phyloP scores from a whole-genome alignment of 2,113 vertebrate genomes.

The Macrotis lagotis region DNA sequence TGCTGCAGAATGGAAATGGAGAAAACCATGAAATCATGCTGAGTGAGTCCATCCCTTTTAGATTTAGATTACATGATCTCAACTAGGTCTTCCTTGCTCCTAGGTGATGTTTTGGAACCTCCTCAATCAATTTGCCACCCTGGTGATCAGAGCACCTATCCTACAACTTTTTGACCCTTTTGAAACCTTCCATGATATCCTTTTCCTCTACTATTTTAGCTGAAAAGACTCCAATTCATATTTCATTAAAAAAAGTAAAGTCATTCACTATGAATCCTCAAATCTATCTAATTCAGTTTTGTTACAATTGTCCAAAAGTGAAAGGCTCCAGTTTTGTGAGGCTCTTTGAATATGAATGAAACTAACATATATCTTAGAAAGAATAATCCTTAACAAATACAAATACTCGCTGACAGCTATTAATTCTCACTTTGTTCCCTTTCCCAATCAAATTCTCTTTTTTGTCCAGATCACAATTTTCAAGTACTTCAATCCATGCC shows the following conservation, averaged over 20 bases:
- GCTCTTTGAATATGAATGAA: not conserved
- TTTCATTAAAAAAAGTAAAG: not conserved
- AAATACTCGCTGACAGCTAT: not conserved
- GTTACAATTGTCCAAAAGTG: too few relatives aligned
- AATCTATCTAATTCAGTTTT: too few relatives aligned
- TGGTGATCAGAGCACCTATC: not conserved
- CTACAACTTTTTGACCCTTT: not conserved
- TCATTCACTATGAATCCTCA: not conserved
- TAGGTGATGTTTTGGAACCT: too few relatives aligned
- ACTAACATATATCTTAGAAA: not conserved
- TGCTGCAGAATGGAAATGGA: not conserved
- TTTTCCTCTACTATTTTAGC: not conserved
- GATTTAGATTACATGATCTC: not conserved
- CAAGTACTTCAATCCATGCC: too few relatives aligned
- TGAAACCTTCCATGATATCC: not conserved
- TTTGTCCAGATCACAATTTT: not conserved
- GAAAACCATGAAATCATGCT: not conserved
- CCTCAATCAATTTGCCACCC: not conserved
- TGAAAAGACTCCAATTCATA: not conserved
- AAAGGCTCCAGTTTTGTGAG: not conserved
- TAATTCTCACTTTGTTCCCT: not conserved
- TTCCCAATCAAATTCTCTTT: not conserved
- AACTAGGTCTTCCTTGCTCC: not conserved
- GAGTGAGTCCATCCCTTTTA: not conserved
- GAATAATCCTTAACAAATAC: not conserved